Evolutionary conservation across 2,888 invertebrate genomes (phyloP).

Genomic region (Cephus nigrinus): DNA sequence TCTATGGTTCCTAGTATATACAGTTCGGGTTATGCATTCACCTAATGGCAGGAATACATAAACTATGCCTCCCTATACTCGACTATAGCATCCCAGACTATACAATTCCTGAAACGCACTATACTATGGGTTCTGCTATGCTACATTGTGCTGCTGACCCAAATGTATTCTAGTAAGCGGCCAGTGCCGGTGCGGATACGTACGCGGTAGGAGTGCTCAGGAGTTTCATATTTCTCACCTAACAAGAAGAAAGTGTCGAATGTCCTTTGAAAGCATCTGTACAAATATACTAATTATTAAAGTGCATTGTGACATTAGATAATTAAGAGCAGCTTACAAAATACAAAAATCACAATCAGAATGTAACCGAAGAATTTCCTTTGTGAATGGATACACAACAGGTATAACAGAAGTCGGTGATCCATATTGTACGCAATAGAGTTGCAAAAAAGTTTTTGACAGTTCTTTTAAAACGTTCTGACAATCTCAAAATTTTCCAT

Average conservation of each 20-base stretch:
- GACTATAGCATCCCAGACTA: constrained; percentile 8
- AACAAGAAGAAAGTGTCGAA: background rate
- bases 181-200: constrained; percentile 59
- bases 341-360: background rate
- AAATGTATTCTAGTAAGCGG: constrained; percentile 55
- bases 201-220: constrained; percentile 37
- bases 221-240: background rate
- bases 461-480: background rate
- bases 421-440: background rate
- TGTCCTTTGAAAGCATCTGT: background rate
- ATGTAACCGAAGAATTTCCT: background rate
- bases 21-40: background rate
- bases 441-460: background rate
- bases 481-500: background rate
- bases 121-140: constrained; percentile 20
- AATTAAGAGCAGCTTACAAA: background rate
- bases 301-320: background rate
- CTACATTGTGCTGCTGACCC: constrained; percentile 58
- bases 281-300: background rate
- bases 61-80: background rate
- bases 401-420: background rate
- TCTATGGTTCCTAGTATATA: background rate
- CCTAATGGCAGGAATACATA: background rate
- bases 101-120: background rate
- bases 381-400: background rate